Percentiles rank a stretch among this genome's conserved stretches.
Conservation (phyloP, 1,140 invertebrate species). For the Calephelis nemesis region DNA sequence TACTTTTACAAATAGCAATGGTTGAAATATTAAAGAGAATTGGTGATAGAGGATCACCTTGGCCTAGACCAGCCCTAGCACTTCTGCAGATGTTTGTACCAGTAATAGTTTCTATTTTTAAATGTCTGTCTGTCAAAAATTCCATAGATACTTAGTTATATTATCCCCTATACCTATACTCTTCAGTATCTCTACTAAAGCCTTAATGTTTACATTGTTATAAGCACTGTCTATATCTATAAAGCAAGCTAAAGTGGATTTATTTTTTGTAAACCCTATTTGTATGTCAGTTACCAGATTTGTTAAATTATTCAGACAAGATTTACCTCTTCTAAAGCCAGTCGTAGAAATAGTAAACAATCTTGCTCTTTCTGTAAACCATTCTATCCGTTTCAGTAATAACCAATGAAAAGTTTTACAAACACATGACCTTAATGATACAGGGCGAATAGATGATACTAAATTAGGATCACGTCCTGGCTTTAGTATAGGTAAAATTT, state of each 20-base stretch:
- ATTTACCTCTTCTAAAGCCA: constrained; percentile 3
- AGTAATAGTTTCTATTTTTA: not conserved
- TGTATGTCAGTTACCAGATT: not conserved
- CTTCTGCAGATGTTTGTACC: not conserved
- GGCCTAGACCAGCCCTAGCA: not conserved
- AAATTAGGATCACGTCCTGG: not conserved
- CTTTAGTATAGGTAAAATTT: not conserved
- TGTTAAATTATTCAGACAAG: constrained; percentile 1
- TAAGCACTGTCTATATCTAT: constrained; percentile 14
- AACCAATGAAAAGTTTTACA: constrained; percentile 6
- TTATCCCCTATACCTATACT: not conserved
- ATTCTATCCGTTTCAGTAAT: not conserved
- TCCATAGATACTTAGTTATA: not conserved
- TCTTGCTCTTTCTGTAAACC: not conserved
- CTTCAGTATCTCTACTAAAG: not conserved
- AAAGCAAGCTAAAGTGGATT: constrained; percentile 2
- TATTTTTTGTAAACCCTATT: not conserved
- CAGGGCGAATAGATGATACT: not conserved
- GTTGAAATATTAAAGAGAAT: constrained; percentile 9
- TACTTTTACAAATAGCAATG: not conserved
- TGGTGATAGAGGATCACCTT: constrained; percentile 12
- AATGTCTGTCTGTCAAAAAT: not conserved
- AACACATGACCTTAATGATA: not conserved
- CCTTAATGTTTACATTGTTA: not conserved
- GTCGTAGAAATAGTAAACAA: not conserved